Conservation (phyloP, 2,888 invertebrate species). For the Subacronicta megacephala region DNA sequence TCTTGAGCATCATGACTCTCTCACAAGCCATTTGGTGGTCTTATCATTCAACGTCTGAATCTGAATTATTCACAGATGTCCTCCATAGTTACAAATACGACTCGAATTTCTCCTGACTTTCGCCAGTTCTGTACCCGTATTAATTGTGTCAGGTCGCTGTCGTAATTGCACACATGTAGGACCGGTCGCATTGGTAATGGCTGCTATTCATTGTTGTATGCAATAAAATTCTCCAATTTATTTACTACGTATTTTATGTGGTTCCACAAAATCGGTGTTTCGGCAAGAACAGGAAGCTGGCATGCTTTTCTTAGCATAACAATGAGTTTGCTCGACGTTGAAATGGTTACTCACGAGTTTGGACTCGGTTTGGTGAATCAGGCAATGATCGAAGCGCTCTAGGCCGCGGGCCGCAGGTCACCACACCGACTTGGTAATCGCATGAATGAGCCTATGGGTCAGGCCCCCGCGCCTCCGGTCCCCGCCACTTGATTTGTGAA, state of each 20-base stretch:
- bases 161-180: conserved; percentile 58
- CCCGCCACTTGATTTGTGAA: conserved; percentile 86
- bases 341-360: conserved; percentile 47
- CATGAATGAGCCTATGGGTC: conserved; percentile 81
- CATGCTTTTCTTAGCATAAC: conserved; percentile 61
- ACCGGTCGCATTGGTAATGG: conserved; percentile 64
- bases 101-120: conserved; percentile 77
- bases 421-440: conserved; percentile 65
- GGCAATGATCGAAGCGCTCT: conserved; percentile 55
- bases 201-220: conserved; percentile 55
- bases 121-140: conserved; percentile 65
- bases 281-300: conserved; percentile 61
- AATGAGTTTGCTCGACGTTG: conserved; percentile 48
- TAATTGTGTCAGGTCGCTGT: conserved; percentile 68
- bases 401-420: conserved; percentile 55
- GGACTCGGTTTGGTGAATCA: conserved; percentile 57
- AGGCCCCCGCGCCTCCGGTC: conserved; percentile 70
- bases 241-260: conserved; percentile 48
- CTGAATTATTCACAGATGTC: conserved; percentile 47
- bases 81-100: conserved; percentile 49
- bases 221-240: conserved; percentile 57
- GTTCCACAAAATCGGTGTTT: conserved; percentile 56
- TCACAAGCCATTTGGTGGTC: conserved; percentile 16
- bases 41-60: conserved; percentile 39
- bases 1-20: conserved; percentile 36